Percentiles rank a stretch among this genome's conserved stretches.
Conservation (phyloP, 2,797 vertebrate species). For the Epinephelus awoara region DNA sequence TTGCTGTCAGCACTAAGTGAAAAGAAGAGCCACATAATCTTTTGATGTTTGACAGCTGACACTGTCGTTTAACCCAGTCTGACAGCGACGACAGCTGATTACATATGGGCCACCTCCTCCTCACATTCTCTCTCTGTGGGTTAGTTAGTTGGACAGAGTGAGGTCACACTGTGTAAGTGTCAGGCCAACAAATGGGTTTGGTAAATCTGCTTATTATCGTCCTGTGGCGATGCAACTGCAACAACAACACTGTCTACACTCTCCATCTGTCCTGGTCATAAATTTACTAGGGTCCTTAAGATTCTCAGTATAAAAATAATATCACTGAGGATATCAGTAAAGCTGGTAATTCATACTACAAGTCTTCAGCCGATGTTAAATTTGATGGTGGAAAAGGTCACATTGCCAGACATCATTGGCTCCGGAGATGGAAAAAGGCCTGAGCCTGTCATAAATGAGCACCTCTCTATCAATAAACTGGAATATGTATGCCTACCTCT, state of each 20-base stretch:
- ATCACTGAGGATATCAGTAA: constrained; percentile 17
- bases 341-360: constrained; percentile 36
- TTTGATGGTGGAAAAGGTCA: constrained; percentile 57
- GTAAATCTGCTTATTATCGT: constrained; percentile 9
- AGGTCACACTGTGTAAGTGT: constrained; percentile 17
- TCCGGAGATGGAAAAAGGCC: constrained; percentile 54
- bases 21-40: constrained; percentile 49
- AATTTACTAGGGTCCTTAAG: neutral
- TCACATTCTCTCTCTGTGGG: constrained; percentile 18
- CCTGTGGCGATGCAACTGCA: constrained; percentile 11
- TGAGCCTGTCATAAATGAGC: constrained; percentile 44
- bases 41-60: constrained; percentile 63
- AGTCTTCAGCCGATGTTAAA: constrained; percentile 39
- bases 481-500: constrained; percentile 21
- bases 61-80: constrained; percentile 24
- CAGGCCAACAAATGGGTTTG: neutral
- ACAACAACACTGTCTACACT: neutral
- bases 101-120: constrained; percentile 16
- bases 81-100: constrained; percentile 53
- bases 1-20: constrained; percentile 57
- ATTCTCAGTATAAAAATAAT: constrained; percentile 13
- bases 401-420: constrained; percentile 54
- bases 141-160: constrained; percentile 15
- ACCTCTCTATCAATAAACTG: constrained; percentile 44
- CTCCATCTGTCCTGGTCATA: constrained; percentile 3